Percentiles rank a stretch among this genome's conserved stretches.
Evolutionary conservation across 2,797 vertebrate genomes (phyloP).

Genomic region (Gambusia yucatana): DNA sequence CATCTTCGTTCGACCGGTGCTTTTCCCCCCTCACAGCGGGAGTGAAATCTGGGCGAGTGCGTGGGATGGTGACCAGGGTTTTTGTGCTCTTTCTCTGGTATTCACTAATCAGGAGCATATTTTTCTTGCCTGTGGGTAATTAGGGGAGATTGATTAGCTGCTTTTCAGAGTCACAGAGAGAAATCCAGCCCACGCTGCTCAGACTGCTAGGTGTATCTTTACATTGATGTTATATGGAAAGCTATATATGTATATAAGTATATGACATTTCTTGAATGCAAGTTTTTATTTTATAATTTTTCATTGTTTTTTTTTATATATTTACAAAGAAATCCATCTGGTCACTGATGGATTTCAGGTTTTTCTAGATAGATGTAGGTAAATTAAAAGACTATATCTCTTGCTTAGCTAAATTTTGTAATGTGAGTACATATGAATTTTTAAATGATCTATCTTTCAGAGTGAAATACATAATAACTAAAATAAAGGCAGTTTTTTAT

Average conservation of each 20-base stretch:
- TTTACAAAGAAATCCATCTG: background rate
- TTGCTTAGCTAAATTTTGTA: background rate
- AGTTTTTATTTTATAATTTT: background rate
- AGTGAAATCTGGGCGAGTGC: constrained; percentile 53
- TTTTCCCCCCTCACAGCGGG: constrained; percentile 62
- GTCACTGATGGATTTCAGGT: background rate
- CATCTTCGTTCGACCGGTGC: constrained; percentile 58
- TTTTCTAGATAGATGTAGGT: background rate
- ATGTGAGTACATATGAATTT: background rate
- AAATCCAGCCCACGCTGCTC: constrained; percentile 11
- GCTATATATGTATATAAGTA: background rate
- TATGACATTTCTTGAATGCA: background rate
- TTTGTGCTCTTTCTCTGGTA: constrained; percentile 43
- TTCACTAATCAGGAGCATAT: constrained; percentile 60
- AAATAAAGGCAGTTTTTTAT: background rate
- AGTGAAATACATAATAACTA: background rate
- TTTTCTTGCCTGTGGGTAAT: constrained; percentile 48
- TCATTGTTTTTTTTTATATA: background rate
- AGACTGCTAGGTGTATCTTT: background rate
- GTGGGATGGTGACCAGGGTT: constrained; percentile 28
- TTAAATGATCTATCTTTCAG: background rate
- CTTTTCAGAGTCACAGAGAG: constrained; percentile 46
- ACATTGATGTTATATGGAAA: background rate
- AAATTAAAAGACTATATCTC: background rate
- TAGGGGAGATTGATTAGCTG: constrained; percentile 64